Evolutionary conservation across 2,113 vertebrate genomes (phyloP).

Genomic region (Parotia lawesii): DNA sequence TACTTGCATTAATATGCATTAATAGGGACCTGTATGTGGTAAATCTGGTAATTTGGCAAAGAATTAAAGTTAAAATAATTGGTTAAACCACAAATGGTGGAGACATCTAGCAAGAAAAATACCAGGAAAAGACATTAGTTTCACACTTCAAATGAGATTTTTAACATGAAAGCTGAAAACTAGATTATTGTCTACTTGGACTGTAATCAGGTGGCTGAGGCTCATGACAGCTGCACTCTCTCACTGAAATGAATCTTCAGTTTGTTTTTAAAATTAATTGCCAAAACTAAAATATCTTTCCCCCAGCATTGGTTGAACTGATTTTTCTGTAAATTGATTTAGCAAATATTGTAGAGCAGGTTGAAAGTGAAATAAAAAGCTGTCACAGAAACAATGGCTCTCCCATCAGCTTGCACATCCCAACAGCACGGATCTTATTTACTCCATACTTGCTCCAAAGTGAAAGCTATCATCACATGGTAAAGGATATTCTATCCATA

Average conservation of each 20-base stretch:
- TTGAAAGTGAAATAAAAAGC: slow-evolving; percentile 18
- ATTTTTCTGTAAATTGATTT: slow-evolving; percentile 31
- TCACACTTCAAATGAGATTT: neutral
- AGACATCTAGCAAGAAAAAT: neutral
- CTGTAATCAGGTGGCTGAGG: neutral
- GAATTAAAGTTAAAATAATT: slow-evolving; percentile 5
- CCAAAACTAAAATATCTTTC: neutral
- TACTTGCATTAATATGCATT: neutral
- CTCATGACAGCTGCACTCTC: neutral
- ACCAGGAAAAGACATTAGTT: neutral
- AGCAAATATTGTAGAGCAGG: slow-evolving; percentile 25
- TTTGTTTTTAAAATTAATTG: neutral
- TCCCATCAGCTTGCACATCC: neutral
- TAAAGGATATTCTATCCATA: slow-evolving; percentile 3
- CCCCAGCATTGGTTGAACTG: slow-evolving; percentile 1
- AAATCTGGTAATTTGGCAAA: neutral
- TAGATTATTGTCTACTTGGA: neutral
- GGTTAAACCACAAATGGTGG: neutral
- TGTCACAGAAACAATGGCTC: neutral
- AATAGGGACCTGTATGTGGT: neutral
- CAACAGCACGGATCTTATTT: neutral
- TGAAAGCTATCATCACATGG: neutral
- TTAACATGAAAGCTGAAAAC: neutral
- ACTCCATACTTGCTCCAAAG: neutral
- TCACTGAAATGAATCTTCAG: neutral